phyloP scores from a whole-genome alignment of 2,113 vertebrate genomes.

The Irena cyanogastra region DNA sequence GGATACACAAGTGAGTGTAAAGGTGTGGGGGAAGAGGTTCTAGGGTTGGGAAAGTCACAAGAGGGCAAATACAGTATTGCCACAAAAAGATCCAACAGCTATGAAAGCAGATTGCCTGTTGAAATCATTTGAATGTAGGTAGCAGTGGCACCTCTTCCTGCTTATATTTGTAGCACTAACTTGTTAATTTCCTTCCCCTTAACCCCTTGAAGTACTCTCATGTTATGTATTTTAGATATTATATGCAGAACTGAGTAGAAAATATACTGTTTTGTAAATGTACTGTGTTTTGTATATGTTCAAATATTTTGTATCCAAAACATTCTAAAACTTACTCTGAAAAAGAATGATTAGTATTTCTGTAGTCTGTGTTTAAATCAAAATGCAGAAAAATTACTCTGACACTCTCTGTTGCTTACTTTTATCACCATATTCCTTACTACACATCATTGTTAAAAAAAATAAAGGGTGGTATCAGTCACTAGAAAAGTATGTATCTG shows the following conservation, averaged over 20 bases:
- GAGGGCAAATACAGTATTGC: background rate
- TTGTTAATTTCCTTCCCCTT: background rate
- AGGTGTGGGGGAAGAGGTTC: background rate
- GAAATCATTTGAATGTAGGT: background rate
- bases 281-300: background rate
- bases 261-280: background rate
- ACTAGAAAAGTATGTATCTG: constrained; percentile 9
- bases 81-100: background rate
- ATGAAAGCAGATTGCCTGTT: background rate
- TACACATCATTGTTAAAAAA: background rate
- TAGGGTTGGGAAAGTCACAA: background rate
- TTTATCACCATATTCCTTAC: background rate
- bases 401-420: background rate
- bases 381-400: background rate
- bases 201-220: background rate
- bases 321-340: background rate
- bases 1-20: background rate
- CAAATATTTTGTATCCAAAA: background rate
- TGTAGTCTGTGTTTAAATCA: background rate
- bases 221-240: background rate
- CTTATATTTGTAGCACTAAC: background rate
- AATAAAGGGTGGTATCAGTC: background rate
- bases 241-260: background rate
- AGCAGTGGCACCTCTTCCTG: background rate
- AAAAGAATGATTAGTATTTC: background rate